Conservation (phyloP, 1,140 invertebrate species). For the Lasioglossum baleicum region DNA sequence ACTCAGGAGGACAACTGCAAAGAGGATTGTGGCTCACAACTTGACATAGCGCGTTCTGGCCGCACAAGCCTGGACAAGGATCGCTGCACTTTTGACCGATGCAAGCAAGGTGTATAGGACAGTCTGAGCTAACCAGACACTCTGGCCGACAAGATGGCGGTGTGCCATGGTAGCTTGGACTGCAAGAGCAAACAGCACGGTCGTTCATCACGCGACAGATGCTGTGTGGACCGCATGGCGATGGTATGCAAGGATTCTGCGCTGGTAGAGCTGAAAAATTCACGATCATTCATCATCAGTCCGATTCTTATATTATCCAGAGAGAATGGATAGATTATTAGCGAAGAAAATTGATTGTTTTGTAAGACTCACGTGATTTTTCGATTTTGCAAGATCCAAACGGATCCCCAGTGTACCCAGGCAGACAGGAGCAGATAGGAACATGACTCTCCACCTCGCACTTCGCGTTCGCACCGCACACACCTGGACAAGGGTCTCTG, state of each 20-base stretch:
- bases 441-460: conserved; percentile 91
- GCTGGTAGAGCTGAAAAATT: conserved; percentile 71
- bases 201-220: conserved; percentile 86
- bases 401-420: conserved; percentile 89
- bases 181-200: conserved; percentile 89
- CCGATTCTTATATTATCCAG: neutral
- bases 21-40: conserved; percentile 92
- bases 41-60: conserved; percentile 88
- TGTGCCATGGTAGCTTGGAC: conserved; percentile 86
- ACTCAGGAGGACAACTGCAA: conserved; percentile 88
- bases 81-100: conserved; percentile 90
- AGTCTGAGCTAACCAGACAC: conserved; percentile 90
- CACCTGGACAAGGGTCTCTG: conserved; percentile 90
- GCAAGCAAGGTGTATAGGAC: conserved; percentile 86
- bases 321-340: neutral
- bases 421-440: conserved; percentile 88
- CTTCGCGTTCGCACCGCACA: conserved; percentile 89
- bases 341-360: neutral
- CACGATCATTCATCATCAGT: too few species aligned
- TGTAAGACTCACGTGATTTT: conserved; percentile 65
- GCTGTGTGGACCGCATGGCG: conserved; percentile 90
- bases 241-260: conserved; percentile 87
- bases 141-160: conserved; percentile 89
- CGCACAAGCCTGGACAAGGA: conserved; percentile 90
- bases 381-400: conserved; percentile 87